Base-by-base conservation (phyloP, 2,888 invertebrate genomes). In the Malacosoma neustria region DNA sequence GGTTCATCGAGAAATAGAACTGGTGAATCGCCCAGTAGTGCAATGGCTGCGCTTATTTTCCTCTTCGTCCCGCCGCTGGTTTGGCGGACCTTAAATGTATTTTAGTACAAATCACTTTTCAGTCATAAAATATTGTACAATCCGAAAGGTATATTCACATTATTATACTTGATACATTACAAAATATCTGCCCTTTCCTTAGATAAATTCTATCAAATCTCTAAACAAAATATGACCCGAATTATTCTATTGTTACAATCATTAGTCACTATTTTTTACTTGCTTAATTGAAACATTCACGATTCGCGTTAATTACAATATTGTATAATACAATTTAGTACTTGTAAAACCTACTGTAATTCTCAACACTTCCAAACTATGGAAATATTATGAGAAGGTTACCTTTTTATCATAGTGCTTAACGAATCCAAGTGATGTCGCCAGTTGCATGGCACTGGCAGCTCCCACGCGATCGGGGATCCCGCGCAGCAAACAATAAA, bases 41-140 rank as follows among this genome's bases (percentile, higher is more conserved):
- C 90, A 1, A 93, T 81, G 0, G 92, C 92, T 6, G 92, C 89
- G 43, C 91, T 92, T n/a, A 93, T 73, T 68, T 93, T 92, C 34
- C 93, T 79, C 61, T 91, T 92, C 46, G 92, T 93, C n/a, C 93
- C 93, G 12, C 93, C 93, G 56, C 92, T 92, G 55, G 90, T 91
- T 40, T 84, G 75, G 32, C 72, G 69, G 1, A 89, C 87, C 84
- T 86, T 49, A 37, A 46, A 36, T 29, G 33, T 34, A 14, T 13
- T 37, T 43, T 40, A 31, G 38, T 33, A 14, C n/a, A n/a, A n/a
- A n/a, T n/a, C n/a, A n/a, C n/a, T n/a, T n/a, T n/a, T n/a, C n/a
- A n/a, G n/a, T n/a, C n/a, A n/a, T n/a, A n/a, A n/a, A n/a, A n/a
- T n/a, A n/a, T n/a, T n/a, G n/a, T n/a, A n/a, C n/a, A n/a, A n/a